Base-by-base conservation (phyloP, 2,888 invertebrate genomes). In the Hypomecis atomaria region DNA sequence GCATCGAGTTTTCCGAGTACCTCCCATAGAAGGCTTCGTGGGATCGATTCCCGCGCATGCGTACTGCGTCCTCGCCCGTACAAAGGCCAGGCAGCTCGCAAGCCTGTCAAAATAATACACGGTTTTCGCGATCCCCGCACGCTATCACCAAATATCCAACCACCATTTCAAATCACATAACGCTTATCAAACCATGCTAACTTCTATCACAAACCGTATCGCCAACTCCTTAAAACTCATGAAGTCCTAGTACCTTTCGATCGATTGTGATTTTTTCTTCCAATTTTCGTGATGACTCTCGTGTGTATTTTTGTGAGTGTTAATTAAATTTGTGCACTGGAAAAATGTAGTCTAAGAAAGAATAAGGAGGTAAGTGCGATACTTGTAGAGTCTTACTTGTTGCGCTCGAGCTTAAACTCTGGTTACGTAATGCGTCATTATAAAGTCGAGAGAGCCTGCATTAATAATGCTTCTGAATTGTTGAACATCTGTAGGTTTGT, bases 1-100 rank as follows among this genome's bases (percentile, higher is more conserved):
- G 53, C 58, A 64, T 70, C 70, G 71, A 71, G 70, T 78, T 69
- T 77, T 47, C 58, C 45, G 53, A 66, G 69, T 69, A 75, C 67
- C 72, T 74, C 50, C 59, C 60, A 71, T 70, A 69, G 77, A 80
- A 78, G 83, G 84, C 79, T 84, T 85, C 82, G 49, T 57, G 67
- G 77, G 90, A 92, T 92, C 92, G 90, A 92, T 92, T 45, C 23
- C 4, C 81, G 82, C 92, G 90, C 89, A 70, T 86, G 92, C 91
- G 91, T 77, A 48, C 8, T 48, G 67, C 57, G 13, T 68, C 50
- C 69, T 73, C 70, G 79, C 87, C 86, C 84, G 85, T 85, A 84
- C 89, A 89, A 88, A 89, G 85, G 85, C 85, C 73, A 82, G 84
- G 80, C 84, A 81, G 86, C 85, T 80, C 84, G 82, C 76, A 77